Evolutionary conservation across 2,888 invertebrate species (phyloP), one percentile per base, ranked within the genome.

Genomic region (Junonia oenone): DNA sequence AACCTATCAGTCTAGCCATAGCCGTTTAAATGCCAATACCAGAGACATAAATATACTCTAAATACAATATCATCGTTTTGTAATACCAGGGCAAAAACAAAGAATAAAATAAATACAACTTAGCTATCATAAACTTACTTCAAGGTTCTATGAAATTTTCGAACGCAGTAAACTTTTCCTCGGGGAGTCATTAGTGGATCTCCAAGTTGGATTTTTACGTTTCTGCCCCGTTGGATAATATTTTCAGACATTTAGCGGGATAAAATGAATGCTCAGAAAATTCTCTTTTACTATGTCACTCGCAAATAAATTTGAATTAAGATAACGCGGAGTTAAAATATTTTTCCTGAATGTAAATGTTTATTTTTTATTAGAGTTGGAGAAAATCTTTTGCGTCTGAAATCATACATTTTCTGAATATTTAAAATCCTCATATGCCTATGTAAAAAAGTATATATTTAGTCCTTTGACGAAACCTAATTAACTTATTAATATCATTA

Each of bases 121-220:
- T 33, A n/a, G 2, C 22, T 4, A 11, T 33, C n/a, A 33, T 11
- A 4, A 17, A 17, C 8, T 15, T 22, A 22, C 43, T 13, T 27
- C 50, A 59, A 56, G 48, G 56, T 40, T 56, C 51, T 54, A 50
- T 48, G 51, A 54, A 56, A 56, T 46, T 49, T 55, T 29, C 15
- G 40, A 48, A 40, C 47, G 50, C 35, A 56, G 53, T 33, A 51
- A 58, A 58, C 45, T 54, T 61, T 45, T 51, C 37, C 46, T 13
- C 17, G 13, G 52, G 38, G 50, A 55, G 45, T 58, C 52, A 58
- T 61, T 61, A 55, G 45, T 14, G 27, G 35, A 19, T 29, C 19
- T 19, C 27, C 17, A 38, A 19, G 54, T 55, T 45, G 27, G 11
- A 33, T n/a, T 49, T 49, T 40, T 52, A 38, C 22, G 29, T 54